A percentile compares a stretch with the other conserved stretches of the same genome.
Evolutionary conservation across 2,113 vertebrate species (phyloP).

Genomic region (Saccopteryx bilineata): DNA sequence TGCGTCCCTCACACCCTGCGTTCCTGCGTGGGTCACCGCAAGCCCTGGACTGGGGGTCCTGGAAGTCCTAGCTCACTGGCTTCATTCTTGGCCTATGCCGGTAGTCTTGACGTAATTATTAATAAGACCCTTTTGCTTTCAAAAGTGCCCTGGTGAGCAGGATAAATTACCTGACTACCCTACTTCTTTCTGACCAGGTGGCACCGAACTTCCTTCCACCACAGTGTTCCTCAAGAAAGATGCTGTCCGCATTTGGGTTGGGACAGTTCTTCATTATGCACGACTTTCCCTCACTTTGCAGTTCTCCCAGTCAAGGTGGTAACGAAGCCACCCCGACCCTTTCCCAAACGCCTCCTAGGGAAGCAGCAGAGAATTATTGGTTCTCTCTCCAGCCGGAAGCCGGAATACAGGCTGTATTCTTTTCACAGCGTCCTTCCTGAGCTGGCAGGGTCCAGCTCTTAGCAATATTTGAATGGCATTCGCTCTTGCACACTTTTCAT

Average conservation of each 20-base stretch:
- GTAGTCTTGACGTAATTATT: background rate
- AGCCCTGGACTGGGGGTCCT: background rate
- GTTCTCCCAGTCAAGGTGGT: background rate
- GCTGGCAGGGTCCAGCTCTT: background rate
- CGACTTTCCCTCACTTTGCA: background rate
- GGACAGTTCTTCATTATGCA: background rate
- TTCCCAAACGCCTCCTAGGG: background rate
- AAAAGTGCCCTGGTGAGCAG: background rate
- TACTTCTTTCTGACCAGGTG: background rate
- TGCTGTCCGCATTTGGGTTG: background rate
- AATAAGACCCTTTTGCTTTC: background rate
- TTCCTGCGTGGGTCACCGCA: background rate
- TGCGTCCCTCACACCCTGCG: background rate
- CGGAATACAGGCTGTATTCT: background rate
- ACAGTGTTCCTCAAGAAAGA: background rate
- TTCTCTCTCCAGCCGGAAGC: background rate
- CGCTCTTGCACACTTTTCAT: conserved; percentile 23
- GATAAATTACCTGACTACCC: background rate
- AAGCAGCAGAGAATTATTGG: background rate
- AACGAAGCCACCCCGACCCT: background rate
- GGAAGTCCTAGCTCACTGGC: background rate
- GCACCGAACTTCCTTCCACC: background rate
- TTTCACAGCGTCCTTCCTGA: background rate
- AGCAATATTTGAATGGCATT: background rate
- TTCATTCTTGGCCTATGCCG: background rate